Conservation (phyloP, 2,113 vertebrate genomes). For the Diphyllodes magnificus region DNA sequence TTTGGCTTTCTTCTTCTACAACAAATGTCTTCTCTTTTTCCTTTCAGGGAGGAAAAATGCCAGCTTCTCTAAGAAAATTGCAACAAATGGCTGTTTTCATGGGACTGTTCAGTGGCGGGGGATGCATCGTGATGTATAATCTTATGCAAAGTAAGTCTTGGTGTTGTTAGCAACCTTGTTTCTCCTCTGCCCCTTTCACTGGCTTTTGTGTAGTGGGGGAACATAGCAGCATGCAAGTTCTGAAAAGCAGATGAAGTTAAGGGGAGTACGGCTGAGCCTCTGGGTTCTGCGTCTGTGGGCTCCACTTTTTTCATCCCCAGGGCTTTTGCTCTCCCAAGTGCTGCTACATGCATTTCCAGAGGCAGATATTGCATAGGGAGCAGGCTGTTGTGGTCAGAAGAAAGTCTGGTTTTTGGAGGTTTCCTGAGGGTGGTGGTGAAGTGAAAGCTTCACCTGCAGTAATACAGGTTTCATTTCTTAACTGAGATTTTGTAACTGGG, state of each 20-base stretch:
- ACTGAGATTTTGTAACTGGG: not conserved
- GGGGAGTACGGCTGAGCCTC: not conserved
- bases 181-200: not conserved
- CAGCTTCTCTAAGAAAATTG: slow-evolving; percentile 70
- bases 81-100: slow-evolving; percentile 81
- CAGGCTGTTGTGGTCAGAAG: not conserved
- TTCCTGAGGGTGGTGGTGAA: not conserved
- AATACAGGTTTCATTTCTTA: not conserved
- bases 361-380: not conserved
- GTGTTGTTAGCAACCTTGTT: not conserved
- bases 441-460: not conserved
- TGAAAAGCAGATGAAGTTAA: not conserved
- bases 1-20: slow-evolving; percentile 13
- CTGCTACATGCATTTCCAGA: not conserved
- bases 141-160: slow-evolving; percentile 78
- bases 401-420: not conserved
- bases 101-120: slow-evolving; percentile 71
- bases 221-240: not conserved
- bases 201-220: not conserved
- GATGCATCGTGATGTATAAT: slow-evolving; percentile 78
- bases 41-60: slow-evolving; percentile 68
- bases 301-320: not conserved
- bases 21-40: slow-evolving; percentile 4
- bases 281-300: not conserved
- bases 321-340: not conserved